Evolutionary conservation across 2,113 vertebrate species (phyloP).

Genomic region (Cettia cetti): DNA sequence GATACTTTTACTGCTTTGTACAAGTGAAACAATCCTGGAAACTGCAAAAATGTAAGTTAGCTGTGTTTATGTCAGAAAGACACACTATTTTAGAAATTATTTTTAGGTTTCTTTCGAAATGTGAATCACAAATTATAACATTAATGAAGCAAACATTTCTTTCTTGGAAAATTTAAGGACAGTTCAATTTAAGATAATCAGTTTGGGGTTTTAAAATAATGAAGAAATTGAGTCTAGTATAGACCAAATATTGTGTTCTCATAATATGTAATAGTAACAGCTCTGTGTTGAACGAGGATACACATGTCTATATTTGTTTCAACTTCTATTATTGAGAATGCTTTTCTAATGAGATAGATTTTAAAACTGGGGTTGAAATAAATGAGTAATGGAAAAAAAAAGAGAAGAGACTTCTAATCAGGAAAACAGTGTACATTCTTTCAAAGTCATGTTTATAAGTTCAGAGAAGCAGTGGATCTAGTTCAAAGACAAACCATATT

Average conservation of each 20-base stretch:
- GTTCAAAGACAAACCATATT: slow-evolving; percentile 42
- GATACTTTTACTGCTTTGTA: slow-evolving; percentile 29
- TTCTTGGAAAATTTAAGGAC: slow-evolving; percentile 21
- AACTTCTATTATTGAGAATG: slow-evolving; percentile 12
- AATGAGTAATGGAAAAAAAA: slow-evolving; percentile 33
- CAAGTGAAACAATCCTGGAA: slow-evolving; percentile 24
- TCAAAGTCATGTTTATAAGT: slow-evolving; percentile 59
- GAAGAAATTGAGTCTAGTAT: not conserved
- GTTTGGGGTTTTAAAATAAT: slow-evolving; percentile 5
- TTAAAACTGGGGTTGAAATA: slow-evolving; percentile 28
- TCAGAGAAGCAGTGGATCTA: slow-evolving; percentile 29
- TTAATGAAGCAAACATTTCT: not conserved
- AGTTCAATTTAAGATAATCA: not conserved
- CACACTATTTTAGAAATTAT: not conserved
- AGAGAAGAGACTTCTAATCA: slow-evolving; percentile 8
- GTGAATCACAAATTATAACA: slow-evolving; percentile 2
- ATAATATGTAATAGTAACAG: not conserved
- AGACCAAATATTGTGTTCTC: not conserved
- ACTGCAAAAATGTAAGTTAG: slow-evolving; percentile 25
- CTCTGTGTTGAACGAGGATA: not conserved
- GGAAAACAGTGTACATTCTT: slow-evolving; percentile 60
- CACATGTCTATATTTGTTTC: not conserved
- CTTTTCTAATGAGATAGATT: slow-evolving; percentile 46
- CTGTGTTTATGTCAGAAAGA: not conserved
- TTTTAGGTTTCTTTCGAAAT: slow-evolving; percentile 19